These are phyloP conservation scores for Eucera pruinosa DNA, from an alignment of 2,888 invertebrate species.

Conservation along the genomic window DNA sequence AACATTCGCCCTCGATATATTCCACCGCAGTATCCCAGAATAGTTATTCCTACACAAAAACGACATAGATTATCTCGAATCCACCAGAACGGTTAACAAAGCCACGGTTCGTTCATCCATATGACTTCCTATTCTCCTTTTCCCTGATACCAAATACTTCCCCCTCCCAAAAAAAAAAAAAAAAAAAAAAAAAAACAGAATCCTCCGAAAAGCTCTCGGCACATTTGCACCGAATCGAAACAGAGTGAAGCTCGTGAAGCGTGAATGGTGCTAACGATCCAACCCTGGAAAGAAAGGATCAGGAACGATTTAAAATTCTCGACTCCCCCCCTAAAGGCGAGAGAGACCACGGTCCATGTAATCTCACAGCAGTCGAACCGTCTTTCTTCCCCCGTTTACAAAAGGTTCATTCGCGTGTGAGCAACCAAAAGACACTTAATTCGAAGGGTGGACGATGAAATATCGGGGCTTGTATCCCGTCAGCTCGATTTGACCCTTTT, in stretches of 20 bases:
- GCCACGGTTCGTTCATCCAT: too few relatives aligned
- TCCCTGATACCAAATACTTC: too few relatives aligned
- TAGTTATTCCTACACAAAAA: too few relatives aligned
- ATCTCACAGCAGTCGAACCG: slow-evolving; percentile 17
- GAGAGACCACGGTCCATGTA: slow-evolving; percentile 5
- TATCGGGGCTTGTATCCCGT: slow-evolving; percentile 60
- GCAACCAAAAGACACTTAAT: slow-evolving; percentile 57
- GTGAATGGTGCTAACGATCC: slow-evolving; percentile 1
- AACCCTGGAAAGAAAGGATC: not conserved
- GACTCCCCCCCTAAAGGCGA: not conserved
- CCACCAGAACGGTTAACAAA: too few relatives aligned
- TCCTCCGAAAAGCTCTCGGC: too few relatives aligned
- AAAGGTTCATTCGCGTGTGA: slow-evolving; percentile 54
- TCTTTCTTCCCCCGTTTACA: slow-evolving; percentile 24
- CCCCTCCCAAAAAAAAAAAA: too few relatives aligned
- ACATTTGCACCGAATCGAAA: not conserved
- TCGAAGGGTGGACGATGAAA: slow-evolving; percentile 61
- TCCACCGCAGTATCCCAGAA: too few relatives aligned
- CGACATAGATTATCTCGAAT: too few relatives aligned
- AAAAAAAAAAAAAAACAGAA: too few relatives aligned
- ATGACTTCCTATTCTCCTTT: too few relatives aligned
- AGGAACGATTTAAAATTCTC: not conserved
- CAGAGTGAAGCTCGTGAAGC: not conserved
- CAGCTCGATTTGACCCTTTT: slow-evolving; percentile 63
- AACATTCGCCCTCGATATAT: too few relatives aligned